phyloP scores from a whole-genome alignment of 1,140 invertebrate genomes.

The Aphelinus certus region DNA sequence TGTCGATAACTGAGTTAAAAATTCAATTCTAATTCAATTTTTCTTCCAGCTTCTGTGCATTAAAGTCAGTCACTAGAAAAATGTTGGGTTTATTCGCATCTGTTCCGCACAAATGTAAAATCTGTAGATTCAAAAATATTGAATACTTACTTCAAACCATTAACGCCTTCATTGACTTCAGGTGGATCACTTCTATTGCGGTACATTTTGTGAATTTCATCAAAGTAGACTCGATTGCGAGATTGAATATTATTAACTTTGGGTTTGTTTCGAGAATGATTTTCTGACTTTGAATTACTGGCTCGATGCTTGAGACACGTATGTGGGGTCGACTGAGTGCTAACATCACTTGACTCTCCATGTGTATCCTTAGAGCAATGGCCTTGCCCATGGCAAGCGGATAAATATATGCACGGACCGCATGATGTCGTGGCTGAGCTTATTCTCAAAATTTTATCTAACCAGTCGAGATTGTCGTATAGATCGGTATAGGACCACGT shows the following conservation, averaged over 20 bases:
- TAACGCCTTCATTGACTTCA: neutral
- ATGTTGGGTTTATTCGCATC: too few species aligned
- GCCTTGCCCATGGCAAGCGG: too few species aligned
- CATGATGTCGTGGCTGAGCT: constrained; percentile 22
- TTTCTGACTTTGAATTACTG: neutral
- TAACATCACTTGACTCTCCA: too few species aligned
- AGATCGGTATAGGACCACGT: constrained; percentile 45
- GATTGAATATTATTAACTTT: neutral
- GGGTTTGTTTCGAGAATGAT: neutral
- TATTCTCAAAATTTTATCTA: constrained; percentile 17
- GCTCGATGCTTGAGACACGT: too few species aligned
- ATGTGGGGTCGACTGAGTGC: too few species aligned
- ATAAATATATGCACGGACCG: constrained; percentile 42
- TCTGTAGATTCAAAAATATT: too few species aligned
- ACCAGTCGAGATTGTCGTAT: constrained; percentile 42
- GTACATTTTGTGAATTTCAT: constrained; percentile 2
- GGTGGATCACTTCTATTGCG: neutral
- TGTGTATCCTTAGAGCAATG: too few species aligned
- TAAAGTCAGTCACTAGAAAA: too few species aligned
- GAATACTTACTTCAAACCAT: neutral
- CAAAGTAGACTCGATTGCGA: neutral
- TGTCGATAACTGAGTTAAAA: too few species aligned
- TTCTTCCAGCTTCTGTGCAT: too few species aligned
- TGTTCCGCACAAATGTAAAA: too few species aligned
- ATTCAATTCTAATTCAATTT: too few species aligned